Evolutionary conservation across 2,797 vertebrate genomes (phyloP).

Genomic region (Falco naumanni): DNA sequence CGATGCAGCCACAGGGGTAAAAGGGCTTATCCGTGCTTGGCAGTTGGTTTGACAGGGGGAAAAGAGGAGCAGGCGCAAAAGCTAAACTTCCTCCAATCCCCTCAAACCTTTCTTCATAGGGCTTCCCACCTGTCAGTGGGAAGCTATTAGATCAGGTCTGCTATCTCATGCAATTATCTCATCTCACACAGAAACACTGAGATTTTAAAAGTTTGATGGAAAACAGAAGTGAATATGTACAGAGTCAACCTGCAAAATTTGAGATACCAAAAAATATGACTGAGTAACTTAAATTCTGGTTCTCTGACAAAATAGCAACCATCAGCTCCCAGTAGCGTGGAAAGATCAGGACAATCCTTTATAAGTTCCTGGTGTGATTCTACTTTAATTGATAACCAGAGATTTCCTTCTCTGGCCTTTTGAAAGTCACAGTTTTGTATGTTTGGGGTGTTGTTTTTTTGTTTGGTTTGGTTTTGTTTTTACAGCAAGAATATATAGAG

Average conservation of each 20-base stretch:
- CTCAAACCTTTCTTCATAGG: neutral
- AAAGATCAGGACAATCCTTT: neutral
- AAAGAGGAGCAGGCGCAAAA: neutral
- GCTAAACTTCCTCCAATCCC: neutral
- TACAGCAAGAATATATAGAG: neutral
- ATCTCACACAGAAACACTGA: neutral
- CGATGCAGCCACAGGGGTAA: neutral
- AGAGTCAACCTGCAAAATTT: neutral
- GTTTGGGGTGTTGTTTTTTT: too few species aligned
- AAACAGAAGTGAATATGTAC: neutral
- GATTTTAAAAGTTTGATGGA: neutral
- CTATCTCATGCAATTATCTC: neutral
- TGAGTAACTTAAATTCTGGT: neutral
- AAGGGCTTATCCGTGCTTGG: neutral
- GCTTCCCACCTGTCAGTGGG: neutral
- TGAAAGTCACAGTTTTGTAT: neutral
- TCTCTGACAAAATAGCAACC: neutral
- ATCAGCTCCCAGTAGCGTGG: neutral
- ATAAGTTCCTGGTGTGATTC: neutral
- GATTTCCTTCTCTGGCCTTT: neutral
- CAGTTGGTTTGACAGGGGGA: neutral
- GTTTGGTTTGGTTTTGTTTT: neutral
- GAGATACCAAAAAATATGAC: neutral
- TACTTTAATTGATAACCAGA: neutral
- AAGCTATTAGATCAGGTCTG: neutral